These are phyloP conservation scores for Microplitis manilae DNA, from an alignment of 2,888 invertebrate species.

Conservation along the genomic window DNA sequence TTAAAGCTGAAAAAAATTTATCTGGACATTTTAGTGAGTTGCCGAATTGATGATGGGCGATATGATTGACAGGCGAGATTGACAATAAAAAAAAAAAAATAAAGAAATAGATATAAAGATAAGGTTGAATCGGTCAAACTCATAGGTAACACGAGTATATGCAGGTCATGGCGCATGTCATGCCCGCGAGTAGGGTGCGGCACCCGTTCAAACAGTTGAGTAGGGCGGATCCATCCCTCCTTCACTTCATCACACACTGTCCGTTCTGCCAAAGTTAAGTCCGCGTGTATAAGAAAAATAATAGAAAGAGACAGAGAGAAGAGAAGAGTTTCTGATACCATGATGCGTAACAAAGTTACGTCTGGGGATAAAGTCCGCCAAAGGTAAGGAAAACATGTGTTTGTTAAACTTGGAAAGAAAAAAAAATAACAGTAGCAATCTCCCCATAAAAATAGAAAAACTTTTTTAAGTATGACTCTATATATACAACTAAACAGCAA, in stretches of 20 bases:
- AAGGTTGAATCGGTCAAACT: not conserved
- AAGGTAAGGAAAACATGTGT: not conserved
- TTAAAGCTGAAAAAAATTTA: not conserved
- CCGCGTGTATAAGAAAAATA: not conserved
- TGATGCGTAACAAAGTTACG: not conserved
- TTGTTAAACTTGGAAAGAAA: not conserved
- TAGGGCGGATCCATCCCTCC: constrained; percentile 53
- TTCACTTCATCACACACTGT: constrained; percentile 38
- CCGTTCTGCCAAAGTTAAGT: not conserved
- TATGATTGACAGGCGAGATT: not conserved
- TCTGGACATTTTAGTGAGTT: not conserved
- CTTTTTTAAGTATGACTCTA: not conserved
- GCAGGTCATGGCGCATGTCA: constrained; percentile 68
- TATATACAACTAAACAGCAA: not conserved
- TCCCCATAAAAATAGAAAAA: not conserved
- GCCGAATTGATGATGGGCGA: not conserved
- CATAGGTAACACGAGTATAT: constrained; percentile 46
- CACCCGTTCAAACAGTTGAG: constrained; percentile 54
- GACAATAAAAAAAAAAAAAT: not conserved
- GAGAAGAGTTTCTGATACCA: not conserved
- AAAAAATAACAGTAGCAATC: not conserved
- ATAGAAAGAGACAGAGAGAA: not conserved
- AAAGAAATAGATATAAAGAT: not conserved
- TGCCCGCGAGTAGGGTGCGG: constrained; percentile 63
- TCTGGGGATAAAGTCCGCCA: not conserved